phyloP scores from a whole-genome alignment of 2,113 vertebrate genomes.

The Microcebus ravelobensis region DNA sequence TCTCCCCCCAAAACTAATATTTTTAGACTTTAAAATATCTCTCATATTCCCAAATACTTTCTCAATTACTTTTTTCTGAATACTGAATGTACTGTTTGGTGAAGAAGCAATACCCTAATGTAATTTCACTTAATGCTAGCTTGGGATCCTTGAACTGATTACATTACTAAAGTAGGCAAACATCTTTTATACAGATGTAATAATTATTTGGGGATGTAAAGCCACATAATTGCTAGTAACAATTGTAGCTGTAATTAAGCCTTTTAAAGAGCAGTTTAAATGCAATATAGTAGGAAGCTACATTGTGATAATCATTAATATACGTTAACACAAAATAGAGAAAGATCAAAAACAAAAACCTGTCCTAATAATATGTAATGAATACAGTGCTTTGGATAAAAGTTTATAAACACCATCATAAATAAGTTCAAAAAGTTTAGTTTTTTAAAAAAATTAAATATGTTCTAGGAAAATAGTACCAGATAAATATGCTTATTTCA shows the following conservation, averaged over 20 bases:
- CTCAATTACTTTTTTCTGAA: neutral
- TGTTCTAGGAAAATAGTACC: neutral
- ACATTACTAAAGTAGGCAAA: neutral
- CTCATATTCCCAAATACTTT: neutral
- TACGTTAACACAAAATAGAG: neutral
- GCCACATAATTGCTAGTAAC: neutral
- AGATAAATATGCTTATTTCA: neutral
- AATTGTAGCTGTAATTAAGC: neutral
- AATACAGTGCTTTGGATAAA: neutral
- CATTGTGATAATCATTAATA: neutral
- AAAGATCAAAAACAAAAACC: neutral
- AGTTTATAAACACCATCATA: neutral
- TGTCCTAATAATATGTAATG: neutral
- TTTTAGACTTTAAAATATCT: conserved; percentile 13
- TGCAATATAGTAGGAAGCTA: neutral
- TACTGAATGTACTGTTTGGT: neutral
- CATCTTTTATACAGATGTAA: neutral
- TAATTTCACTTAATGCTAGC: neutral
- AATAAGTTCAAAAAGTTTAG: neutral
- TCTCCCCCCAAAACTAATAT: neutral
- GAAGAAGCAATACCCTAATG: neutral
- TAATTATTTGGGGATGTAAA: neutral
- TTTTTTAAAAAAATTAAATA: neutral
- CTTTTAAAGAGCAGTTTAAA: conserved; percentile 32
- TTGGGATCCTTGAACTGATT: neutral